Percentiles rank a stretch among this genome's conserved stretches.
Evolutionary conservation across 2,113 vertebrate species (phyloP).

Genomic region (Ceratotherium simum): DNA sequence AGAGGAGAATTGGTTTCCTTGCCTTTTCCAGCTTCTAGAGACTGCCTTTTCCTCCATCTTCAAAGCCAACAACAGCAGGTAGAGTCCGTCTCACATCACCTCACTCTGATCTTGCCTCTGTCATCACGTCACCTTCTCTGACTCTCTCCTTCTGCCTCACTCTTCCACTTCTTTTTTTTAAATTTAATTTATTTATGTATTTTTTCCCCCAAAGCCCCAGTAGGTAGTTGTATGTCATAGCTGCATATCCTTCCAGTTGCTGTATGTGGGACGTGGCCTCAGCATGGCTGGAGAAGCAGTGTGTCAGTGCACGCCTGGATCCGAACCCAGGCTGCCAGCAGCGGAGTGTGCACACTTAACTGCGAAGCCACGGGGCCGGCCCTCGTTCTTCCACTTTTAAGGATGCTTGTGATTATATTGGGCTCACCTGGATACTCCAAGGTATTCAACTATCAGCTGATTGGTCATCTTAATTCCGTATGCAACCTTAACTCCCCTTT

Average conservation of each 20-base stretch:
- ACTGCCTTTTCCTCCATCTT: background rate
- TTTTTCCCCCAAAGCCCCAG: too few species aligned
- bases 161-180: background rate
- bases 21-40: background rate
- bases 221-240: too few species aligned
- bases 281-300: too few species aligned
- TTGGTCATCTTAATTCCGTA: background rate
- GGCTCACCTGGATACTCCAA: background rate
- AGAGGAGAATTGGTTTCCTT: background rate
- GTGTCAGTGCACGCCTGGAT: too few species aligned
- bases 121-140: background rate
- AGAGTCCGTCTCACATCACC: background rate
- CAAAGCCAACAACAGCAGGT: background rate
- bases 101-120: background rate
- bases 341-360: too few species aligned
- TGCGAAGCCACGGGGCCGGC: too few species aligned
- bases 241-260: too few species aligned
- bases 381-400: background rate
- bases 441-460: background rate
- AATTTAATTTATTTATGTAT: too few species aligned
- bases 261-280: too few species aligned
- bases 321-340: too few species aligned
- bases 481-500: background rate
- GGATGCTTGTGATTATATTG: background rate
- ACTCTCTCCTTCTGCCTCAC: background rate